These are phyloP conservation scores for Pseudoatta argentina DNA, from an alignment of 1,140 invertebrate genomes.

Conservation along the genomic window DNA sequence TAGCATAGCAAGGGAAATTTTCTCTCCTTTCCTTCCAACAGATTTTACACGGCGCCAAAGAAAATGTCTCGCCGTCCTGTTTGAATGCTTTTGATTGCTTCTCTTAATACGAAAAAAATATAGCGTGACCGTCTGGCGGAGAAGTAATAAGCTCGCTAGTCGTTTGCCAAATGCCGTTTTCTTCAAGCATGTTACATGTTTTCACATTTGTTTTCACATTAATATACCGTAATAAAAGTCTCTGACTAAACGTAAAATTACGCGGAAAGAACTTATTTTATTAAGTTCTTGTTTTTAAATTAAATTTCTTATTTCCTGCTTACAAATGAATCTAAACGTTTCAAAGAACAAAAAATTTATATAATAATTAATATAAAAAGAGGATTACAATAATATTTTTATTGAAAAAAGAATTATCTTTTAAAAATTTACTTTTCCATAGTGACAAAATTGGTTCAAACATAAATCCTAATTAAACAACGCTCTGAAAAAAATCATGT, in stretches of 20 bases:
- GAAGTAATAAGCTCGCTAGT: conserved; percentile 47
- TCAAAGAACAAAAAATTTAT: not conserved
- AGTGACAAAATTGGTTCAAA: not conserved
- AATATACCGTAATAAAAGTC: conserved; percentile 40
- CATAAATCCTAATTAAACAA: not conserved
- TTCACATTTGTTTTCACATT: conserved; percentile 41
- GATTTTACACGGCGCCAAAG: conserved; percentile 47
- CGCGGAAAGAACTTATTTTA: not conserved
- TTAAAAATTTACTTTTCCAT: not conserved
- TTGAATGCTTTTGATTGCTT: conserved; percentile 63
- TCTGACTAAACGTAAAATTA: not conserved
- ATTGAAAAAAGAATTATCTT: not conserved
- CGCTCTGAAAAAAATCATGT: not conserved
- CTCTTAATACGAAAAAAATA: conserved; percentile 57
- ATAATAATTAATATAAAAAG: not conserved
- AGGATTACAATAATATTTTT: not conserved
- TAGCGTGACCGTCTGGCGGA: conserved; percentile 39
- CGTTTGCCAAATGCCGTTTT: conserved; percentile 44
- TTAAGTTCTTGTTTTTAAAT: too few species aligned
- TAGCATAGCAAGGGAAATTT: conserved; percentile 28
- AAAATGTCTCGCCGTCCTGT: conserved; percentile 38
- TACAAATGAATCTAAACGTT: not conserved
- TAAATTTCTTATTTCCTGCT: not conserved
- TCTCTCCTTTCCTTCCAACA: conserved; percentile 2
- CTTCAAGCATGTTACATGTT: not conserved